These are phyloP conservation scores for Anabacerthia variegaticeps DNA, from an alignment of 2,797 vertebrate species.

Conservation along the genomic window DNA sequence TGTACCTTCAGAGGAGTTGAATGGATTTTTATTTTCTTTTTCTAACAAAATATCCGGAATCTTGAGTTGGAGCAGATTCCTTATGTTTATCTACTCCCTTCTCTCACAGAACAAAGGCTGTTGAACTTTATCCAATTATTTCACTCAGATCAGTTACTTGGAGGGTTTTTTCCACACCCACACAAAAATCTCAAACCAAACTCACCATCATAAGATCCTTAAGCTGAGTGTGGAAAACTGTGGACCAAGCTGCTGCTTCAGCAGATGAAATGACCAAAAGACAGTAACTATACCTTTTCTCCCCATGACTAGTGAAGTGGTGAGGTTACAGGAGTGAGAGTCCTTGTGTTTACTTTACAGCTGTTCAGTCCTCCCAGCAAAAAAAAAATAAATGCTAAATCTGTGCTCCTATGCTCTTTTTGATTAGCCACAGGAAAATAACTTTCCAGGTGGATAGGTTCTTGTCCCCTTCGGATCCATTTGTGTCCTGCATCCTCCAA, in stretches of 20 bases:
- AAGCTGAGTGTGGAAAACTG: neutral
- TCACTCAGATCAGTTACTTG: neutral
- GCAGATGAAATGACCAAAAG: neutral
- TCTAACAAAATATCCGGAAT: neutral
- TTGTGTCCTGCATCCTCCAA: neutral
- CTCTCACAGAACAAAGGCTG: neutral
- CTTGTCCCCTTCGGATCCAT: neutral
- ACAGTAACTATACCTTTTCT: accelerated
- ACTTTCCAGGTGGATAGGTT: neutral
- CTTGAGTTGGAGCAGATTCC: neutral
- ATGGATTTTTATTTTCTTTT: neutral
- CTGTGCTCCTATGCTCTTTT: neutral
- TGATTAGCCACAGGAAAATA: neutral
- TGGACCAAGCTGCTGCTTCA: neutral
- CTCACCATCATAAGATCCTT: neutral
- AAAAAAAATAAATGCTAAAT: neutral
- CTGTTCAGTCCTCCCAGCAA: neutral
- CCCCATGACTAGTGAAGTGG: accelerated
- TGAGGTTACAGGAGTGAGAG: neutral
- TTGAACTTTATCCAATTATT: neutral
- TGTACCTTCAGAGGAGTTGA: neutral
- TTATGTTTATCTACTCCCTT: neutral
- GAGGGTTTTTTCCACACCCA: accelerated
- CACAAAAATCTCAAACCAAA: neutral
- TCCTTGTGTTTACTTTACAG: neutral